Base-by-base conservation (phyloP, 2,888 invertebrate genomes). In the Drosophila phalerata region DNA sequence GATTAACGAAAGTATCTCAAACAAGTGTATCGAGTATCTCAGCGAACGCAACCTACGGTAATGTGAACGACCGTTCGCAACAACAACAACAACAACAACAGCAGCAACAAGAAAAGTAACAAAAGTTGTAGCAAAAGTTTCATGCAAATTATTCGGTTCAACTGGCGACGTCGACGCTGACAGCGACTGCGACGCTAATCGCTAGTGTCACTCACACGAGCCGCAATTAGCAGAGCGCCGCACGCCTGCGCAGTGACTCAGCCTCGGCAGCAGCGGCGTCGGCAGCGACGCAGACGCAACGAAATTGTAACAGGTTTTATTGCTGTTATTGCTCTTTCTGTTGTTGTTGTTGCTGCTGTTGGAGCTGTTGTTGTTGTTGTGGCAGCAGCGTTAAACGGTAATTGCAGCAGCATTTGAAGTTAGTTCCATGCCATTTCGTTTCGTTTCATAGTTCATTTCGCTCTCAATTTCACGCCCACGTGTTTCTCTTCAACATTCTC, bases 201-300 rank as follows among this genome's bases (percentile, higher is more conserved):
- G 75, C 79, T 70, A 74, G 89, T 85, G 89, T 89, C 85, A 85
- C 79, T 85, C 85, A 85, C 89, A 85, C 89, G 75, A 77, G 65
- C 40, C 53, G 48, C 80, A 81, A 86, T 84, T 86, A 86, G 72
- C 84, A 71, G 67, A 88, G 69, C 74, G 70, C 58, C 86, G 84
- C 88, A 83, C 76, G 84, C 76, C 86, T 83, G 80, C 80, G 83
- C 71, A 47, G 61, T 80, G 80, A 77, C 51, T 84, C 88, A 84
- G 75, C 77, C 30, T 32, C 49, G 37, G 52, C 66, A 25, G 49
- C 51, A 30, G 43, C 67, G 47, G 69, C 48, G 25, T 30, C 65
- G 48, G 30, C 30, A 30, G 75, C 61, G 43, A n/a, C 37, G 53
- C 53, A 60, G 58, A 51, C 64, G 69, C 64, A 65, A 38, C 57